Evolutionary conservation across 1,140 invertebrate species (phyloP).

Genomic region (Laupala kohalensis): DNA sequence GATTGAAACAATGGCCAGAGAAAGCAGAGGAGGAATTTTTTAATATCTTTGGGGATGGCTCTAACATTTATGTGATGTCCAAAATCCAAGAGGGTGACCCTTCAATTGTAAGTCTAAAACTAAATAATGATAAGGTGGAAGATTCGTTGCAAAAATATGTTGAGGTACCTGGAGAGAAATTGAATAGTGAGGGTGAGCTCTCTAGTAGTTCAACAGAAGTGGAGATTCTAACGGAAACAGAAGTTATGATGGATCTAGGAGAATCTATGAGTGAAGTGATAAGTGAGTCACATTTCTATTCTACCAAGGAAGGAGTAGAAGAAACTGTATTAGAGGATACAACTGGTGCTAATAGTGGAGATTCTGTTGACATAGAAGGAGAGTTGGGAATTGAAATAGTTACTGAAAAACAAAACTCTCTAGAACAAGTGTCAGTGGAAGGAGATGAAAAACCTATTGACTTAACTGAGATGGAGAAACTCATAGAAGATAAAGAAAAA

Average conservation of each 20-base stretch:
- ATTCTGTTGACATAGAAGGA: too few species aligned
- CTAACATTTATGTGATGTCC: conserved; percentile 45
- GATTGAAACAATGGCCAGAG: conserved; percentile 43
- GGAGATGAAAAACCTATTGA: too few species aligned
- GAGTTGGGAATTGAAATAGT: too few species aligned
- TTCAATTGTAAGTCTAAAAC: conserved; percentile 18
- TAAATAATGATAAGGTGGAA: conserved; percentile 20
- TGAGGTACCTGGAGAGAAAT: conserved; percentile 1
- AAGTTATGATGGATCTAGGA: not conserved
- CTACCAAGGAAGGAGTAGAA: too few species aligned
- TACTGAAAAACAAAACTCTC: too few species aligned
- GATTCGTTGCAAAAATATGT: conserved; percentile 20
- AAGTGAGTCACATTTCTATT: too few species aligned
- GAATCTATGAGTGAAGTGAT: too few species aligned
- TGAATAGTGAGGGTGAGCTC: not conserved
- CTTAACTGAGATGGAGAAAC: too few species aligned
- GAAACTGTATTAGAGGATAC: too few species aligned
- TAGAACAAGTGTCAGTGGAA: too few species aligned
- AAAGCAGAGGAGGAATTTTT: conserved; percentile 47
- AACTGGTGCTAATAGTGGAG: too few species aligned
- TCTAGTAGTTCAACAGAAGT: not conserved
- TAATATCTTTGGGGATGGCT: conserved; percentile 46
- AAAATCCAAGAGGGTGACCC: conserved; percentile 28
- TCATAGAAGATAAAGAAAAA: too few species aligned
- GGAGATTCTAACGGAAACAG: not conserved